Evolutionary conservation across 92 coral and sea anemone genomes (phyloP), one percentile per base, ranked within the genome.

Genomic region (Metridium senile): DNA sequence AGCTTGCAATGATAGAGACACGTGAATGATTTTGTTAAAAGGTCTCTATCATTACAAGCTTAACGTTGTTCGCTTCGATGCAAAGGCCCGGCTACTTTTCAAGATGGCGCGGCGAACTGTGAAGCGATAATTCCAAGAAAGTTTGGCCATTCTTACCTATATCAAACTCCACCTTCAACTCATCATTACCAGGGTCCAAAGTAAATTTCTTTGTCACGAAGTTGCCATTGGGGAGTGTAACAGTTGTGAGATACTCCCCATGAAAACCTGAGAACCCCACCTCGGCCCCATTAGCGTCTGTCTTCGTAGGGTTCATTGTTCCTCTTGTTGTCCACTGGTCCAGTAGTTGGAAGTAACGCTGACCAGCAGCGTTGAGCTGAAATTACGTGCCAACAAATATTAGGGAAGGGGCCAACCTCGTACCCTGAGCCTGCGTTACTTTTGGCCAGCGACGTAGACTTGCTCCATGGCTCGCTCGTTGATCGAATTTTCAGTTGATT

Each of bases 331-430:
- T 93, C 98, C 98, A 93, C 47, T 87, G 83, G 26, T 75, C 62
- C 32, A 89, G 76, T 0, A 93, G 86, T 9, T 69, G 78, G 69
- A 82, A 82, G 66, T 89, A 93, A 17, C 94, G 82, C 27, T 49
- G 53, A 30, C 98, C 98, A 22, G 98, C 95, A n/a, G 90, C 90
- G 47, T 89, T 93, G 7, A 93, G 70, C 98, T 93, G 54, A 26
- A 70, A 23, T 16, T 16, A 54, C 1, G 4, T 61, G 31, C 0
- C 61, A 1, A 16, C 6, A 58, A 54, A 26, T 46, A 18, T 2
- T 20, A 9, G 35, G 26, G 16, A 74, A 1, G 9, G 23, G 26
- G 19, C 26, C 31, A 18, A 17, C 11, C 23, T 6, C 22, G 1
- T 31, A 21, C 30, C 71, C 17, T n/a, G n/a, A n/a, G n/a, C n/a